Conservation (phyloP, 2,888 invertebrate genomes). For the Gordius sp. region DNA sequence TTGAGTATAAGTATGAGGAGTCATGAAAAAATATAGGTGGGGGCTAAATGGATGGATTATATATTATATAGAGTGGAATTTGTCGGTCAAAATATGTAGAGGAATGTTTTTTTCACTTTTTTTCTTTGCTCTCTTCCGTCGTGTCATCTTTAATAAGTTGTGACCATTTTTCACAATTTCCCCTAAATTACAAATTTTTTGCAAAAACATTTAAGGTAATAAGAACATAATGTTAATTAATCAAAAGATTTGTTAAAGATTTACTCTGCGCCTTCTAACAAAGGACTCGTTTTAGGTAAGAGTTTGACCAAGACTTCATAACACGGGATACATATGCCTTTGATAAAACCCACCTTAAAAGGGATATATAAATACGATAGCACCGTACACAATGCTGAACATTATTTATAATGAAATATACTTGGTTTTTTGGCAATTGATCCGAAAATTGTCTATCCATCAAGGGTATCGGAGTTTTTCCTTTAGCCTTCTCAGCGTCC, state of each 20-base stretch:
- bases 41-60: too few species aligned
- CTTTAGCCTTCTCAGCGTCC: conserved; percentile 42
- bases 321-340: conserved; percentile 52
- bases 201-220: not conserved
- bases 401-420: conserved; percentile 32
- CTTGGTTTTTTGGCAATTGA: conserved; percentile 48
- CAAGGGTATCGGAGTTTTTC: conserved; percentile 48
- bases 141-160: conserved; percentile 9
- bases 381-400: too few species aligned
- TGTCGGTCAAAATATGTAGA: too few species aligned
- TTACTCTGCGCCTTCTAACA: conserved; percentile 40
- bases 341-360: conserved; percentile 45
- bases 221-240: not conserved
- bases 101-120: too few species aligned
- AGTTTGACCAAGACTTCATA: conserved; percentile 42
- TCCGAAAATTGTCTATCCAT: conserved; percentile 48
- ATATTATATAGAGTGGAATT: too few species aligned
- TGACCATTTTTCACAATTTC: conserved; percentile 10
- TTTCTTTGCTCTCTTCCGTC: too few species aligned
- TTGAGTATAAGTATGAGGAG: too few species aligned
- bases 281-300: conserved; percentile 43
- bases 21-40: too few species aligned
- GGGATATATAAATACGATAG: conserved; percentile 2
- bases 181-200: not conserved
- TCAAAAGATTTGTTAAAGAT: conserved; percentile 19